Percentiles rank a stretch among this genome's conserved stretches.
Evolutionary conservation across 2,888 invertebrate species (phyloP).

Genomic region (Elgonia sp.): DNA sequence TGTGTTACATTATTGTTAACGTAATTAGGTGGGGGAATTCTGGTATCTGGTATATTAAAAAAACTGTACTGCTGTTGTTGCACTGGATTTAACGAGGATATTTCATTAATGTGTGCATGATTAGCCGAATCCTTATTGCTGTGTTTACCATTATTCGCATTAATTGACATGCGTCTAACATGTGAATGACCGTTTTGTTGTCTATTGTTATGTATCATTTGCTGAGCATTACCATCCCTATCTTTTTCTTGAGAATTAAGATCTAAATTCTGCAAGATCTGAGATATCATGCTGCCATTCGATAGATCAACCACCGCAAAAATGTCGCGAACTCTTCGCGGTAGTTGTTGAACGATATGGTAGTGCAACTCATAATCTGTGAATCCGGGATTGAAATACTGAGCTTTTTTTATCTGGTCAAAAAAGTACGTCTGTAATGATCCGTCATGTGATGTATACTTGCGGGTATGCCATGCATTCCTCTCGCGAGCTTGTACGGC

Average conservation of each 20-base stretch:
- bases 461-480: slow-evolving; percentile 32
- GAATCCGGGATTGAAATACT: slow-evolving; percentile 55
- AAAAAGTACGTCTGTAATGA: slow-evolving; percentile 48
- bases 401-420: slow-evolving; percentile 27
- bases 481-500: slow-evolving; percentile 38
- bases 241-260: slow-evolving; percentile 26
- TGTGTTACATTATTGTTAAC: too few species aligned
- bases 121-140: neutral
- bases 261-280: slow-evolving; percentile 47
- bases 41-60: slow-evolving; percentile 20
- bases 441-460: slow-evolving; percentile 3
- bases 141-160: neutral
- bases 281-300: slow-evolving; percentile 12
- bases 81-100: neutral
- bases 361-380: slow-evolving; percentile 55
- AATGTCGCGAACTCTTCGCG: slow-evolving; percentile 50
- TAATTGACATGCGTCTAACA: neutral
- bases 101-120: too few species aligned
- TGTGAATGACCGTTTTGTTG: slow-evolving; percentile 7
- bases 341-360: slow-evolving; percentile 62
- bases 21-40: slow-evolving; percentile 45
- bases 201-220: slow-evolving; percentile 1
- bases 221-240: slow-evolving; percentile 1
- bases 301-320: slow-evolving; percentile 27
- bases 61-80: neutral